Base-by-base conservation (phyloP, 1,140 invertebrate genomes). In the Vanessa atalanta region DNA sequence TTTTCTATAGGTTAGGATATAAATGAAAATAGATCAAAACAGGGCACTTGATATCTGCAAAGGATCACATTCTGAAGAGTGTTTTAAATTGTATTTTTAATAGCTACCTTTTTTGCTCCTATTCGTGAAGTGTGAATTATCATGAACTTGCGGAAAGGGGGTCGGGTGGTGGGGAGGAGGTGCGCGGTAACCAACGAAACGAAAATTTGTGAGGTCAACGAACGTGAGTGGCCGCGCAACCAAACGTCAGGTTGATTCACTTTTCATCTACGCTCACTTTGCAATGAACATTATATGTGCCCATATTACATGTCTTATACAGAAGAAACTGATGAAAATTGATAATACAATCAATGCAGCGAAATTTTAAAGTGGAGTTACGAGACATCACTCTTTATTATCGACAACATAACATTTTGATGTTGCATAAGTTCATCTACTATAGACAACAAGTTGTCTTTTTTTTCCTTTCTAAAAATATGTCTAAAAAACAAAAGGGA, bases 141-240 rank as follows among this genome's bases (percentile, higher is more conserved):
- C 64, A 65, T 83, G 77, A 82, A 83, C 76, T 85, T 83, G 86
- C 84, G 73, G 83, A 86, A 86, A 83, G 81, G 82, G 78, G 79
- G 77, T 77, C 68, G 73, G 77, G 71, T 47, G 74, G 77, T 57
- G 71, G 70, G 65, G 67, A 74, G 69, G 65, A 63, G 71, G 71
- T 73, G 83, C 82, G 81, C 84, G 78, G 83, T 81, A 86, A 85
- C 90, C 84, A 90, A 91, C 89, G 90, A 91, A 90, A 92, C 90
- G 88, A 92, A 92, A 91, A 92, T 91, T 92, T 86, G 88, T 90
- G 85, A 86, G 90, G 86, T 91, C 83, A 88, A 88, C 80, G 88
- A 85, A 85, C 90, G 87, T 84, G 75, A 89, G 83, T 90, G 88
- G 88, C 89, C 89, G 88, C 86, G 79, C 86, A 79, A 86, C 79